Conservation (phyloP, 2,888 invertebrate genomes). For the Pheosia gnoma region DNA sequence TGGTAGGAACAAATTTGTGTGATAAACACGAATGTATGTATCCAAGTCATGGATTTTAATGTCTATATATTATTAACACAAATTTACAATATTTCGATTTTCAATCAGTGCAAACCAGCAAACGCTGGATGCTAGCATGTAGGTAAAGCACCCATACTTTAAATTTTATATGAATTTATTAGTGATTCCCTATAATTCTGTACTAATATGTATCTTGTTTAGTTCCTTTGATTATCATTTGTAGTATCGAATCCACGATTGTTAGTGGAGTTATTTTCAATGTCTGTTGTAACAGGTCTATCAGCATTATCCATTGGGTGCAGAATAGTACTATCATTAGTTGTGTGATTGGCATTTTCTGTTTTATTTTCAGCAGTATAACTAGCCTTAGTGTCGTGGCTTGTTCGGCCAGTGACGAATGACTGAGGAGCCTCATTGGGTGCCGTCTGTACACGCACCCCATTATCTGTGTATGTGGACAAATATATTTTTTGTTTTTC, state of each 20-base stretch:
- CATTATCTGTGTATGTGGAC: slow-evolving; percentile 45
- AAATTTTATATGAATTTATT: not conserved
- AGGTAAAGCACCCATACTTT: too few species aligned
- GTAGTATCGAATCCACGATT: slow-evolving; percentile 15
- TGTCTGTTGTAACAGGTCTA: slow-evolving; percentile 21
- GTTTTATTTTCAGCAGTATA: slow-evolving; percentile 34
- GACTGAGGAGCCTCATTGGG: slow-evolving; percentile 27
- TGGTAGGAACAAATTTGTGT: too few species aligned
- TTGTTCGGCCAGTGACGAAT: slow-evolving; percentile 21
- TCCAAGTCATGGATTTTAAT: too few species aligned
- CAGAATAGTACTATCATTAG: slow-evolving; percentile 21
- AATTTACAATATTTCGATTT: too few species aligned
- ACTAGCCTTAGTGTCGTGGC: slow-evolving; percentile 14
- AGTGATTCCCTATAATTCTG: too few species aligned
- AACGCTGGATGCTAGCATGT: too few species aligned
- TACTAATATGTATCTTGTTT: too few species aligned
- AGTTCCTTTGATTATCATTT: slow-evolving; percentile 17
- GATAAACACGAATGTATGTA: too few species aligned
- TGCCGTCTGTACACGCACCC: slow-evolving; percentile 23
- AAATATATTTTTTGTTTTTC: slow-evolving; percentile 54
- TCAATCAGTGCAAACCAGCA: too few species aligned
- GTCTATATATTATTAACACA: too few species aligned
- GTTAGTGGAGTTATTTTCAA: slow-evolving; percentile 28
- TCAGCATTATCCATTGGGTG: slow-evolving; percentile 25
- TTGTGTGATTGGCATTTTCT: slow-evolving; percentile 32